Evolutionary conservation across 2,888 invertebrate species (phyloP), one percentile per base, ranked within the genome.

Genomic region (Leptinotarsa tumamoca): DNA sequence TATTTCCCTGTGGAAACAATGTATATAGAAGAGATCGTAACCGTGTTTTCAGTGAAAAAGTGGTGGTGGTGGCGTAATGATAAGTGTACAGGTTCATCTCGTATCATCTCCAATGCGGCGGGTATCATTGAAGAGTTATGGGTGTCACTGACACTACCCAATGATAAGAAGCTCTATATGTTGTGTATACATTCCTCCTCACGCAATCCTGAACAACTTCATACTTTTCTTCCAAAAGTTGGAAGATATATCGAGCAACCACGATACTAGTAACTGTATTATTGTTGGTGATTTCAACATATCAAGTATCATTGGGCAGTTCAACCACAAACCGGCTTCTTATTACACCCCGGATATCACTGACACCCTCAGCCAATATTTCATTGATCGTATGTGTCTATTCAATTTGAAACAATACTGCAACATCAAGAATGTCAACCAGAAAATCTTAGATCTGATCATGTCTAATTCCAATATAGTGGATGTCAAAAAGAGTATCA

Each of bases 171-270:
- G 27, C 15, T 66, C 4, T 27, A 66, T 66, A 66, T 66, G 17
- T 43, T 66, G 66, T 66, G 27, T 66, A 15, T 66, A 66, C 33
- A 66, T 43, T 27, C n/a, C 43, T 66, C 66, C 17, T 15, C 43
- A 66, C 4, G 33, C 66, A 17, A 43, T 27, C 14, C 66, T 66
- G 13, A 66, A 33, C 27, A 13, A 66, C 66, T 15, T 66, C 10
- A 43, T 33, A 33, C 5, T 33, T 7, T 7, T 33, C 7, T 0
- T 43, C 3, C 43, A 43, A 43, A 2, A 43, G 10, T 43, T 43
- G 7, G 10, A 43, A 43, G 43, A 43, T 43, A 43, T 10, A 43
- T 43, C 3, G 10, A 43, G 43, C 10, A 10, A 43, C 43, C 43
- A 43, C 43, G 10, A 58, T 21, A 58, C 4, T n/a, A 58, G 58